phyloP scores from a whole-genome alignment of 2,113 vertebrate species.

The Pollachius pollachius region DNA sequence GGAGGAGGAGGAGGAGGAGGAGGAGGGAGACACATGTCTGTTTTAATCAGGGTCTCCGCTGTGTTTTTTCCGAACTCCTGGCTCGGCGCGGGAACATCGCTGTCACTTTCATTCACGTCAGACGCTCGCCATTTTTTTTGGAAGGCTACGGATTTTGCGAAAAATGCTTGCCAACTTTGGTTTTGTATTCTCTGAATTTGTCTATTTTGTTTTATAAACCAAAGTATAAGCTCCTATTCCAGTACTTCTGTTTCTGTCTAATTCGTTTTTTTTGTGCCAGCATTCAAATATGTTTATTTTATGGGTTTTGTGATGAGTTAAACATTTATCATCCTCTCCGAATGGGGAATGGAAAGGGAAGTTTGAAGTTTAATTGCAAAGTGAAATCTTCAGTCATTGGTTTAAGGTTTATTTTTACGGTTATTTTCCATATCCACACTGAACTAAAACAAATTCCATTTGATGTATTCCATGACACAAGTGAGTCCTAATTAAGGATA shows the following conservation, averaged over 20 bases:
- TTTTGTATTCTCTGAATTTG: conserved; percentile 22
- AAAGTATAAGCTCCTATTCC: conserved; percentile 28
- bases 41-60: no score
- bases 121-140: conserved; percentile 6
- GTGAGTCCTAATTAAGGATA: no score
- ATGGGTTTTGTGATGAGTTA: background rate
- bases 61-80: background rate
- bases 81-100: background rate
- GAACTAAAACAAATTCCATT: no score
- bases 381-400: background rate
- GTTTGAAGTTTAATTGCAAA: no score
- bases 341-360: no score
- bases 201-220: conserved; percentile 14
- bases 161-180: background rate
- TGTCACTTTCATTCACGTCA: background rate
- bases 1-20: no score
- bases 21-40: no score
- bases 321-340: background rate
- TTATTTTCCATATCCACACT: no score
- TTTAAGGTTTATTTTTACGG: conserved; percentile 1
- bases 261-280: background rate
- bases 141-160: background rate
- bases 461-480: no score
- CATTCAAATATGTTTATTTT: conserved; percentile 9
- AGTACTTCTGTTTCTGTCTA: conserved; percentile 14